Percentiles rank a stretch among this genome's conserved stretches.
Evolutionary conservation across 2,113 vertebrate species (phyloP).

Genomic region (Mastomys natalensis): DNA sequence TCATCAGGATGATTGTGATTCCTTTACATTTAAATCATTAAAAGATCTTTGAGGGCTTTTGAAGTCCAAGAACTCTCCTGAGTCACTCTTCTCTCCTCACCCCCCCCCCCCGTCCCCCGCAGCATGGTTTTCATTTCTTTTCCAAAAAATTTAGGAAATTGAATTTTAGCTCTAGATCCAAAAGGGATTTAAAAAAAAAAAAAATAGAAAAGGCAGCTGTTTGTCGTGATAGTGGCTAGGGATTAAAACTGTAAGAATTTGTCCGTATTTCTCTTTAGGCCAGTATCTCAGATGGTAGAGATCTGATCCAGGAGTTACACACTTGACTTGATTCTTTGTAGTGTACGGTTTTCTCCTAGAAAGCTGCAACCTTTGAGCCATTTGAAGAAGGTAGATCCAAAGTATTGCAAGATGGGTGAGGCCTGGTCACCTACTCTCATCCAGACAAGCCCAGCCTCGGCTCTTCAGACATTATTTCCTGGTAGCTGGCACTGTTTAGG

Average conservation of each 20-base stretch:
- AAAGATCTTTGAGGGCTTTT: slow-evolving; percentile 79
- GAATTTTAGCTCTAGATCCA: slow-evolving; percentile 72
- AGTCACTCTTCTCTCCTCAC: slow-evolving; percentile 36
- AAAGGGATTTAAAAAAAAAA: background rate
- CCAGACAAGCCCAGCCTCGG: background rate
- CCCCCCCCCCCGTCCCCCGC: background rate
- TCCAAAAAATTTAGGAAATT: slow-evolving; percentile 72
- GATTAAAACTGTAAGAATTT: slow-evolving; percentile 50
- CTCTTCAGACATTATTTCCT: background rate
- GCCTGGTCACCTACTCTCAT: background rate
- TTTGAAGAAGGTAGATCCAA: background rate
- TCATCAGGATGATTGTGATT: slow-evolving; percentile 73
- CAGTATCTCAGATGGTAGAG: background rate
- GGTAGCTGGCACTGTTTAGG: background rate
- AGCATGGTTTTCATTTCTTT: slow-evolving; percentile 76
- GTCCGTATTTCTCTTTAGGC: background rate
- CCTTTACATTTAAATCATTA: slow-evolving; percentile 81
- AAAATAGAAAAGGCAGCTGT: background rate
- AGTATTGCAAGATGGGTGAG: background rate
- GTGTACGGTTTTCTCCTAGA: background rate
- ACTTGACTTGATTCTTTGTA: background rate
- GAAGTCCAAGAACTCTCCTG: slow-evolving; percentile 75
- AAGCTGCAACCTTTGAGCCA: background rate
- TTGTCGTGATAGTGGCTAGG: slow-evolving; percentile 18
- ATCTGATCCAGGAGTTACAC: background rate